These are phyloP conservation scores for Helogale parvula DNA, from an alignment of 2,113 vertebrate species.

Conservation along the genomic window DNA sequence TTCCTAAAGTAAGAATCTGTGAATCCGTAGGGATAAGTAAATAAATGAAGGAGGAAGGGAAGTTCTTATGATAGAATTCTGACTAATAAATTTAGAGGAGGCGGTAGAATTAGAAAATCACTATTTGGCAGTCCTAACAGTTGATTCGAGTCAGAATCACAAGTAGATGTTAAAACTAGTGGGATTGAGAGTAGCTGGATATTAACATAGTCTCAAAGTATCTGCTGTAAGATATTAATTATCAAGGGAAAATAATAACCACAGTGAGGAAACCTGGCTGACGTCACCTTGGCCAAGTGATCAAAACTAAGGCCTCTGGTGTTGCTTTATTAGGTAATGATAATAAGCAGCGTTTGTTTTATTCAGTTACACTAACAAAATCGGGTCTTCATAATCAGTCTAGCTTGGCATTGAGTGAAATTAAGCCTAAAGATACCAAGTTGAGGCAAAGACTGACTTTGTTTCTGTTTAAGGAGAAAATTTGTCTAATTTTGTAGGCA, in stretches of 20 bases:
- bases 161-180: slow-evolving; percentile 10
- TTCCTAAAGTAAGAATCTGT: neutral
- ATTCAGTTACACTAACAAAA: neutral
- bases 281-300: neutral
- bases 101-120: slow-evolving; percentile 5
- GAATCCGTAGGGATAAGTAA: slow-evolving; percentile 14
- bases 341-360: neutral
- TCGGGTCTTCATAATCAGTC: neutral
- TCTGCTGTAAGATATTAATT: neutral
- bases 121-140: neutral
- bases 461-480: neutral
- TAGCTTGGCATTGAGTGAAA: neutral
- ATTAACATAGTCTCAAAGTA: neutral
- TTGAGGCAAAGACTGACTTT: neutral
- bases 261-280: neutral
- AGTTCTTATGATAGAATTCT: slow-evolving; percentile 19
- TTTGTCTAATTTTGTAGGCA: slow-evolving; percentile 1
- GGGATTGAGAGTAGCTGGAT: neutral
- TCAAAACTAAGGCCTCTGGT: neutral
- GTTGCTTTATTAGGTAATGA: neutral
- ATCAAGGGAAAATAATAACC: neutral
- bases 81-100: neutral
- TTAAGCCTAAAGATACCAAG: neutral
- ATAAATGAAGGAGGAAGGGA: neutral
- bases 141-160: slow-evolving; percentile 40